Percentiles rank a stretch among this genome's conserved stretches.
Conservation (phyloP, 2,113 vertebrate genomes). For the Tragelaphus imberbis region DNA sequence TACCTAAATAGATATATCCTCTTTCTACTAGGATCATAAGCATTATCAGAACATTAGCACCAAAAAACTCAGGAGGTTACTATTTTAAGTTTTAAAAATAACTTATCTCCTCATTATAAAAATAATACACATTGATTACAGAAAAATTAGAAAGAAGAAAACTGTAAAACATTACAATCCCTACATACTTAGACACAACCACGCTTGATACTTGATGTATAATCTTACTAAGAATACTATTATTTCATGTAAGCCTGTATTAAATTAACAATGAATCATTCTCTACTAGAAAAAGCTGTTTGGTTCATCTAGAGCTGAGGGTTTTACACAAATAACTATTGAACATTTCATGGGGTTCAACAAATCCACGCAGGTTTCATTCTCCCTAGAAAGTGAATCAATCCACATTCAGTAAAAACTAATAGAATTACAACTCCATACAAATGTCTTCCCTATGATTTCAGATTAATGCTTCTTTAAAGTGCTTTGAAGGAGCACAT, state of each 20-base stretch:
- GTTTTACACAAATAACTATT: conserved; percentile 40
- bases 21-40: background rate
- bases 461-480: background rate
- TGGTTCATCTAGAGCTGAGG: background rate
- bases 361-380: conserved; percentile 60
- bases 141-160: conserved; percentile 3
- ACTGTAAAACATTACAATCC: background rate
- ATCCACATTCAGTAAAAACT: conserved; percentile 51
- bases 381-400: conserved; percentile 59
- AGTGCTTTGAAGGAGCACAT: background rate
- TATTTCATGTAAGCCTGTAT: background rate
- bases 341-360: conserved; percentile 39
- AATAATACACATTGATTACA: background rate
- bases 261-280: conserved; percentile 5
- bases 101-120: background rate
- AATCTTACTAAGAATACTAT: background rate
- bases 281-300: background rate
- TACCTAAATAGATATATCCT: conserved; percentile 32
- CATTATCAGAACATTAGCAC: background rate
- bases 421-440: conserved; percentile 59
- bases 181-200: background rate
- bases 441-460: background rate
- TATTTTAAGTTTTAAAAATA: conserved; percentile 20
- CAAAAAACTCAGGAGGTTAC: background rate
- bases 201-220: background rate